Percentiles rank a stretch among this genome's conserved stretches.
Conservation (phyloP, 1,140 invertebrate genomes). For the Bombus polaris region DNA sequence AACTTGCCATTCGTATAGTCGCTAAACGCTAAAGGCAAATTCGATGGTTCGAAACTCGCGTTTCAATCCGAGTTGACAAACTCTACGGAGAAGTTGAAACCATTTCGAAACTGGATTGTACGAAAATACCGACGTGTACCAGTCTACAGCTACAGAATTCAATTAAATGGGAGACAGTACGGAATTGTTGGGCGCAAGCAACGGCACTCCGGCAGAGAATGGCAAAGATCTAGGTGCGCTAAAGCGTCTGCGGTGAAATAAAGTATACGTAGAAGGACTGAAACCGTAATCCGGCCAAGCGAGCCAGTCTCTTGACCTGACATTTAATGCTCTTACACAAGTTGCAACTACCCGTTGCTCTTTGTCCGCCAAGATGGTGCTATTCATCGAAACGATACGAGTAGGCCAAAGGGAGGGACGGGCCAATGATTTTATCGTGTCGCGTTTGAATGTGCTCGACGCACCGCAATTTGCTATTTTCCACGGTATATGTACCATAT, state of each 20-base stretch:
- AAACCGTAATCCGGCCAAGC: slow-evolving; percentile 48
- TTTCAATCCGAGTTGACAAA: no score
- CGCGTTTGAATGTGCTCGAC: background rate
- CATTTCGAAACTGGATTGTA: background rate
- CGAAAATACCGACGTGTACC: no score
- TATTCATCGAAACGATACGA: slow-evolving; percentile 58
- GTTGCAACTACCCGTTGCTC: slow-evolving; percentile 65
- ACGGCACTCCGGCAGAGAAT: slow-evolving; percentile 5
- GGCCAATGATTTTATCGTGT: slow-evolving; percentile 38
- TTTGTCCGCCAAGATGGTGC: slow-evolving; percentile 65
- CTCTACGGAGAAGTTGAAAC: background rate
- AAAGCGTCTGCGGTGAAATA: slow-evolving; percentile 58
- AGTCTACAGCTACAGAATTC: no score
- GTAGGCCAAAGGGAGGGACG: slow-evolving; percentile 45
- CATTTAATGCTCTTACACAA: slow-evolving; percentile 77
- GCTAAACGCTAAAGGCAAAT: no score
- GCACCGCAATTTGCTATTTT: background rate
- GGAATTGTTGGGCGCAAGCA: no score
- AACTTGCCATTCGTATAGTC: no score
- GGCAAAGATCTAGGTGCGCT: slow-evolving; percentile 60
- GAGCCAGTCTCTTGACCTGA: slow-evolving; percentile 75
- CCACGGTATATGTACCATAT: no score
- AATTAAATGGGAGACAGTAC: background rate
- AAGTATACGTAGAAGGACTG: slow-evolving; percentile 36
- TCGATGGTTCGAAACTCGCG: no score